phyloP scores from a whole-genome alignment of 2,888 invertebrate genomes.

The Drosophila incognita region DNA sequence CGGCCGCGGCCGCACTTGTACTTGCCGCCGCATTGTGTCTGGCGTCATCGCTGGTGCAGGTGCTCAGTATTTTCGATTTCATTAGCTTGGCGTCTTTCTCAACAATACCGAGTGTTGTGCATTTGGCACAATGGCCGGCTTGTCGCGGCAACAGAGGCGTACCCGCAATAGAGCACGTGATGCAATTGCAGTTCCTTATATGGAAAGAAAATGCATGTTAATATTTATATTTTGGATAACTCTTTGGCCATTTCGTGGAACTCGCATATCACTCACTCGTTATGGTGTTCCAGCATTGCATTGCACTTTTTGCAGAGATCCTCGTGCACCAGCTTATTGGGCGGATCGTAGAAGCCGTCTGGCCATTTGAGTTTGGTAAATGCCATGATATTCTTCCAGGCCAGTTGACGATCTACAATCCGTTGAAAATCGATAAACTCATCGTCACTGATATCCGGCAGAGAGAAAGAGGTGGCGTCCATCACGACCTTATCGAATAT shows the following conservation, averaged over 20 bases:
- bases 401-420: conserved; percentile 82
- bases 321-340: conserved; percentile 81
- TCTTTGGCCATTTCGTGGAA: not conserved
- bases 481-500: conserved; percentile 83
- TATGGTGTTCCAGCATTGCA: conserved; percentile 82
- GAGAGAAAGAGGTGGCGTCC: conserved; percentile 81
- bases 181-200: conserved; percentile 83
- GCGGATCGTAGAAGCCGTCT: conserved; percentile 81
- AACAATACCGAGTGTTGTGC: conserved; percentile 82
- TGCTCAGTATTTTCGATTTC: conserved; percentile 84
- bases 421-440: conserved; percentile 84
- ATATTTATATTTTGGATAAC: not conserved
- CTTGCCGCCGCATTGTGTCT: conserved; percentile 67
- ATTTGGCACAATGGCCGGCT: conserved; percentile 80
- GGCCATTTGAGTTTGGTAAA: conserved; percentile 83
- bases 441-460: conserved; percentile 82
- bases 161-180: conserved; percentile 84
- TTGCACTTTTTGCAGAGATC: conserved; percentile 83
- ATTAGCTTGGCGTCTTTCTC: conserved; percentile 83
- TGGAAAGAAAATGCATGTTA: not conserved
- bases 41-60: conserved; percentile 83
- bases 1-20: conserved; percentile 42
- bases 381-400: conserved; percentile 84
- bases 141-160: conserved; percentile 71
- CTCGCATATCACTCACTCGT: conserved; percentile 71